Evolutionary conservation across 1,140 invertebrate species (phyloP), one percentile per base, ranked within the genome.

Genomic region (Drosophila santomea): DNA sequence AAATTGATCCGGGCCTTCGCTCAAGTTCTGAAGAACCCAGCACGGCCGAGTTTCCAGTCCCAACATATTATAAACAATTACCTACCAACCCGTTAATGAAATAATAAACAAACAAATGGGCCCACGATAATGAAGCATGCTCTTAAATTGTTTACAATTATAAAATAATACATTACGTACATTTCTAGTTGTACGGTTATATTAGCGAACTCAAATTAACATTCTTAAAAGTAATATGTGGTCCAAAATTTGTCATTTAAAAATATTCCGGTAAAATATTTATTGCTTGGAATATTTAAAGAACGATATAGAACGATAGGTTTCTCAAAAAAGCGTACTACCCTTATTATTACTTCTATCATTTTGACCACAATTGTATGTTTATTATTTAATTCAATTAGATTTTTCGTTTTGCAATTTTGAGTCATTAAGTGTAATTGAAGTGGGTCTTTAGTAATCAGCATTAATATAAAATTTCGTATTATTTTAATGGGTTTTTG

Each of bases 341-440:
- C 11, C 4, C 3, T 39, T 4, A 4, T 39, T 38, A 39, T 39
- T 39, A 14, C 14, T 39, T 39, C 58, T 28, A 39, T n/a, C 0
- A 17, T 2, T 17, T 32, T 14, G 10, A 20, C 28, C 25, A 39
- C 52, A 59, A 36, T 17, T 44, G 60, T 32, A 32, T 23, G 25
- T 15, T n/a, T 39, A 35, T 12, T 44, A 51, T 35, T 60, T 36
- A n/a, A 45, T 67, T 73, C 43, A 74, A 57, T 57, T 79, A 64
- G 72, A 15, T 63, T 41, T 39, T 12, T 39, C 4, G 38, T 39
- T 14, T 11, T 11, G 12, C 51, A 35, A 50, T 32, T 7, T 32
- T 4, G 48, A 35, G 48, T 78, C 66, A 86, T 86, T 88, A 86
- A 68, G 32, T 59, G 62, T 54, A 88, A 82, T 86, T 88, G 25